phyloP scores from a whole-genome alignment of 1,140 invertebrate genomes.

The Pectinophora gossypiella region DNA sequence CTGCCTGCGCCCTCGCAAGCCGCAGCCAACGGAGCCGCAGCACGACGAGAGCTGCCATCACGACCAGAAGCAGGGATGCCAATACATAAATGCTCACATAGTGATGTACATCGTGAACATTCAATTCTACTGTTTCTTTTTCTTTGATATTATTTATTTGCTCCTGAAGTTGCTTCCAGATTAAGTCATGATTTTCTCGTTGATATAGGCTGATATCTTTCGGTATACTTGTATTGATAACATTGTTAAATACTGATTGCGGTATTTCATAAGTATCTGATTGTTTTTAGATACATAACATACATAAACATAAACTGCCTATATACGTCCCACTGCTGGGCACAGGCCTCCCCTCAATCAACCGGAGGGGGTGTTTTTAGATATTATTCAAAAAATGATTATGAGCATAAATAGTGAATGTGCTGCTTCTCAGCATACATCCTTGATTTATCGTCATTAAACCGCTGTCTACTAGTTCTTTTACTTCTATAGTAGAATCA shows the following conservation, averaged over 20 bases:
- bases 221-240: not conserved
- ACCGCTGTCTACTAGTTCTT: not conserved
- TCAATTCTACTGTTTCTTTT: not conserved
- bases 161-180: not conserved
- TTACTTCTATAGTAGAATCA: not conserved
- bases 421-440: not conserved
- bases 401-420: not conserved
- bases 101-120: not conserved
- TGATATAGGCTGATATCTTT: not conserved
- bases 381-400: not conserved
- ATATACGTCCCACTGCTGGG: too few species aligned
- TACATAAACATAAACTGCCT: too few species aligned
- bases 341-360: too few species aligned
- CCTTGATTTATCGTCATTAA: not conserved
- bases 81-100: not conserved
- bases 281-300: too few species aligned
- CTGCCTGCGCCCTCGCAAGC: not conserved
- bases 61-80: not conserved
- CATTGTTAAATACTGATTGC: not conserved
- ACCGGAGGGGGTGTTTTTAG: not conserved
- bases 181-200: not conserved
- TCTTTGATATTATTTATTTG: not conserved
- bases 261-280: not conserved
- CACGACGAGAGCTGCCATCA: not conserved
- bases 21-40: not conserved